Percentiles rank a stretch among this genome's conserved stretches.
Conservation (phyloP, 2,888 invertebrate species). For the Drosophila longiperda region DNA sequence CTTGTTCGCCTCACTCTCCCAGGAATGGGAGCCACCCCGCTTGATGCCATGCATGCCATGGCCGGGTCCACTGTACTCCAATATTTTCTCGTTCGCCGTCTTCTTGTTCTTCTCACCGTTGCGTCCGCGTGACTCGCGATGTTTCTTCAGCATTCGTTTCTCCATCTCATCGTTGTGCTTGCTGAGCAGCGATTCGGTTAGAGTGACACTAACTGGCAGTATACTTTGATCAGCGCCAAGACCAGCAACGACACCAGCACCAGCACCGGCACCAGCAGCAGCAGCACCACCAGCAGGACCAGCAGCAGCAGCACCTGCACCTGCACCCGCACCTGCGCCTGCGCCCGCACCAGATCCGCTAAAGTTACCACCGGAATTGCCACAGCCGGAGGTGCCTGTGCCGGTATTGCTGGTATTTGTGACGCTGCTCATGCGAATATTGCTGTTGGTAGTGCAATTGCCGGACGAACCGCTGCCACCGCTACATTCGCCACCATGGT, state of each 20-base stretch:
- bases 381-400: slow-evolving; percentile 80
- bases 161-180: slow-evolving; percentile 94
- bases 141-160: slow-evolving; percentile 90
- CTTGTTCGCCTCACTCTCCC: slow-evolving; percentile 87
- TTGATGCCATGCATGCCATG: slow-evolving; percentile 86
- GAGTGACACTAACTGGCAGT: slow-evolving; percentile 85
- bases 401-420: slow-evolving; percentile 85
- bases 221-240: slow-evolving; percentile 73
- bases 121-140: slow-evolving; percentile 87
- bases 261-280: not conserved
- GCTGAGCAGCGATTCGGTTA: slow-evolving; percentile 88
- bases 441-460: slow-evolving; percentile 87
- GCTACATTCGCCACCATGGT: slow-evolving; percentile 85
- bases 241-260: not conserved
- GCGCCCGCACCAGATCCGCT: not conserved
- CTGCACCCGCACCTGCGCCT: not conserved
- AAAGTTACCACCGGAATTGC: slow-evolving; percentile 22
- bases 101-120: slow-evolving; percentile 85
- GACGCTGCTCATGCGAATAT: slow-evolving; percentile 86
- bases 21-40: slow-evolving; percentile 87
- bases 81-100: slow-evolving; percentile 72
- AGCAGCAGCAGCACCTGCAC: not conserved
- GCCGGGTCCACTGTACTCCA: slow-evolving; percentile 80
- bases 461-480: slow-evolving; percentile 88
- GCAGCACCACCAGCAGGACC: not conserved